phyloP scores from a whole-genome alignment of 2,797 vertebrate genomes.

The Onychomys leucogaster region DNA sequence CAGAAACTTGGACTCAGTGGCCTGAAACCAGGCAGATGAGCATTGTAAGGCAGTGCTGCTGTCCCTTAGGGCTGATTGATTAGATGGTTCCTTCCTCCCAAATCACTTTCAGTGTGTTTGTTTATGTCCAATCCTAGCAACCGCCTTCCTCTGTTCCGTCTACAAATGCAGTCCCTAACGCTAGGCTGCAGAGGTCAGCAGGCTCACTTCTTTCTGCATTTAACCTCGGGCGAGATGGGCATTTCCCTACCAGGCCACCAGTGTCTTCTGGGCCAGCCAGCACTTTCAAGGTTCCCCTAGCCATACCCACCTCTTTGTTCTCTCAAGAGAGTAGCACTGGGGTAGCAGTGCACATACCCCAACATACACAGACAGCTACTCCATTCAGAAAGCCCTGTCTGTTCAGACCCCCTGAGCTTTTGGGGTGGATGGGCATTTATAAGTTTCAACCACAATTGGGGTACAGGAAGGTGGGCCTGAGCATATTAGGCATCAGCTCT shows the following conservation, averaged over 20 bases:
- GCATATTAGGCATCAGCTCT: background rate
- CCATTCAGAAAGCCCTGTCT: background rate
- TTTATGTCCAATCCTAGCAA: constrained; percentile 72
- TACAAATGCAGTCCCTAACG: background rate
- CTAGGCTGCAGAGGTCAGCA: background rate
- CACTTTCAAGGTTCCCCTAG: background rate
- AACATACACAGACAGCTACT: background rate
- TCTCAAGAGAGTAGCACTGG: background rate
- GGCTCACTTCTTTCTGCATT: background rate
- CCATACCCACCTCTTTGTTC: too few species aligned
- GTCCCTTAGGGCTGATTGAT: constrained; percentile 59
- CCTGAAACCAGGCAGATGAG: constrained; percentile 76
- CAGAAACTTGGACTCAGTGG: constrained; percentile 80
- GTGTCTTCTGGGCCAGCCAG: background rate
- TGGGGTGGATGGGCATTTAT: background rate
- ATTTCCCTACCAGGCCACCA: background rate
- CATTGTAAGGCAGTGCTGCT: constrained; percentile 11
- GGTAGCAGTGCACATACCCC: accelerated
- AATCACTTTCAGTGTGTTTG: constrained; percentile 35
- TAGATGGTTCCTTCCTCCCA: constrained; percentile 56
- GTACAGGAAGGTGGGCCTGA: background rate
- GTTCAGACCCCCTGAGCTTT: background rate
- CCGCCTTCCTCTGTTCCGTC: background rate
- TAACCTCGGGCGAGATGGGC: background rate
- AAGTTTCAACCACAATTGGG: background rate